Evolutionary conservation across 2,797 vertebrate species (phyloP).

Genomic region (Eulemur coronatus): DNA sequence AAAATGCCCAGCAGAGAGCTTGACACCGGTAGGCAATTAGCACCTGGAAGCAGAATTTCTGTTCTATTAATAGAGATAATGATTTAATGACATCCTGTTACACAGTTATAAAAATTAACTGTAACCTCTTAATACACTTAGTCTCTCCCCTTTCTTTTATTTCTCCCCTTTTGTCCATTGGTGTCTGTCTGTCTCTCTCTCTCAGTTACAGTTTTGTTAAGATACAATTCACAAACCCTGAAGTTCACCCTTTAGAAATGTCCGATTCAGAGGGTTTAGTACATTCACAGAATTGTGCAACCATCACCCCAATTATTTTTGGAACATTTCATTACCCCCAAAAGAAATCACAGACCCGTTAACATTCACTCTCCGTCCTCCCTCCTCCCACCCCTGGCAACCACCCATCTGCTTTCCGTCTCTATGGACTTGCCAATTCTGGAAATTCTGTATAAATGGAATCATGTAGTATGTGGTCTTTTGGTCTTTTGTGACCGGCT

Average conservation of each 20-base stretch:
- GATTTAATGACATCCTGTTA: neutral
- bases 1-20: neutral
- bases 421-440: neutral
- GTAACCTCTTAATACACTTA: rapidly evolving
- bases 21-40: no score
- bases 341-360: neutral
- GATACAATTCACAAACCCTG: neutral
- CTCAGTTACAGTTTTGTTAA: neutral
- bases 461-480: rapidly evolving
- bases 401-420: neutral
- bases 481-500: neutral
- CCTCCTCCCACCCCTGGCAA: neutral
- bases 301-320: rapidly evolving
- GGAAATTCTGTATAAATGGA: no score
- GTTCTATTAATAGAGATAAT: neutral
- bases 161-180: rapidly evolving
- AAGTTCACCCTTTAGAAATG: neutral
- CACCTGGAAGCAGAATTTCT: neutral
- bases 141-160: neutral
- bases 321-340: neutral
- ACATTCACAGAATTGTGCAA: no score
- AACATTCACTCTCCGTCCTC: no score
- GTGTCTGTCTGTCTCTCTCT: neutral
- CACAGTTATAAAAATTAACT: neutral
- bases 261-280: no score